phyloP scores from a whole-genome alignment of 1,140 invertebrate species.

The Venustaconcha ellipsiformis region DNA sequence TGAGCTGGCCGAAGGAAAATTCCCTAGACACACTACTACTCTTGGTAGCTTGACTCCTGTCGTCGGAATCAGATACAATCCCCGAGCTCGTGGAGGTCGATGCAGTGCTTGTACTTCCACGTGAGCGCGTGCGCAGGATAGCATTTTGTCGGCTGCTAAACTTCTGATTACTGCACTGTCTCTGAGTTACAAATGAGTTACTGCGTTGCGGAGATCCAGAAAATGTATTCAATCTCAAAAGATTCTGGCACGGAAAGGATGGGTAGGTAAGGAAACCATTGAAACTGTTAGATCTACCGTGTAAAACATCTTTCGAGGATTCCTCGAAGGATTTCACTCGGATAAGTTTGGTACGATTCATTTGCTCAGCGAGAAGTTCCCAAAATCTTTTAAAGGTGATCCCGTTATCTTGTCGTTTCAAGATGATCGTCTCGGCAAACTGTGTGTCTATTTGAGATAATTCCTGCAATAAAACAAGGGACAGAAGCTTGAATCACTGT shows the following conservation, averaged over 20 bases:
- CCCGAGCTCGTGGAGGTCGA: conserved; percentile 32
- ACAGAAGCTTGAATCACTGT: no score
- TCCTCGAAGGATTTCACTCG: conserved; percentile 22
- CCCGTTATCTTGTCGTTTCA: no score
- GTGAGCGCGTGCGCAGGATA: conserved; percentile 25
- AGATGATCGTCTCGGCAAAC: no score
- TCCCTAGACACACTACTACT: conserved; percentile 22
- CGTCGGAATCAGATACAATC: conserved; percentile 16
- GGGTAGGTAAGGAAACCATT: conserved; percentile 13
- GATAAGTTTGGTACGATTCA: conserved; percentile 30
- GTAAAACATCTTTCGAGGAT: conserved; percentile 11
- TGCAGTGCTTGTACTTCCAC: conserved; percentile 32
- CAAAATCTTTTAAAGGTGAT: conserved; percentile 11
- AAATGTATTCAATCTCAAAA: conserved; percentile 11
- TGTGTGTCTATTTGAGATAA: no score
- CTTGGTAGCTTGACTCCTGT: conserved; percentile 19
- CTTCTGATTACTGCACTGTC: no score
- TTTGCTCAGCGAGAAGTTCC: conserved; percentile 20
- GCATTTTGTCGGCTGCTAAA: conserved; percentile 15
- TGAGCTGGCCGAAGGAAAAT: conserved; percentile 22
- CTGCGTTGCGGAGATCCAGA: conserved; percentile 16
- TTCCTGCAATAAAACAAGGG: no score
- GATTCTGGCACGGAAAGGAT: neutral
- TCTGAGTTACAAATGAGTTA: no score
- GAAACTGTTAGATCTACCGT: conserved; percentile 29